Base-by-base conservation (phyloP, 2,888 invertebrate genomes). In the Branchinecta sandiegonensis region DNA sequence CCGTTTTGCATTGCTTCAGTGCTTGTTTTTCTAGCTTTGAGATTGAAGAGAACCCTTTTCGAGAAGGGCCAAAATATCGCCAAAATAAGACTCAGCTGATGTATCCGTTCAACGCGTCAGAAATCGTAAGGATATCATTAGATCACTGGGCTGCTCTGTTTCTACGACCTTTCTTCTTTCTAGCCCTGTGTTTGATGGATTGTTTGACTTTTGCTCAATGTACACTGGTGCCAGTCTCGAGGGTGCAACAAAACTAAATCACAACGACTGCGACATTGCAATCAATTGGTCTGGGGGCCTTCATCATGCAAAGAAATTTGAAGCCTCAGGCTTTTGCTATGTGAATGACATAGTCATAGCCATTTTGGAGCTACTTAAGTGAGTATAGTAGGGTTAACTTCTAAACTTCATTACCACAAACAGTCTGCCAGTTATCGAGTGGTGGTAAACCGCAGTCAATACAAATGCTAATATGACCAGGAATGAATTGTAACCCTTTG, bases 271-370 rank as follows among this genome's bases (percentile, higher is more conserved):
- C 78, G 97, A 99, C 79, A 95, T 99, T 72, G 97, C 97, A 12
- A 89, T 99, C 63, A 99, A 99, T 78, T 99, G 99, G 99, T 93
- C 95, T 1, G 97, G 99, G 10, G 99, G 99, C 0, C 80, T 99
- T 68, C 99, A 99, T 83, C 99, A 99, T 80, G 99, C 99, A 0
- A 99, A 99, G 78, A 99, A 97, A 78, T 95, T 91, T 80, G 95
- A 95, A 80, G 97, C 99, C 0, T 94, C 94, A n/a, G 93, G 97
- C 1, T 99, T 99, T 77, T 99, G 99, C 78, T 99, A 99, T 74
- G 95, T 99, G 1, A 99, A 99, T 76, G 99, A 99, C 77, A 99
- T 99, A 73, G 99, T 99, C 0, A 92, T 99, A 74, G 94, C 91
- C 2, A 96, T 99, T 74, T 79, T 97, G 67, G 99, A 99, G 78